A percentile compares a stretch with the other conserved stretches of the same genome.
Conservation (phyloP, 2,797 vertebrate genomes). For the Enteromius afrohamiltoni region DNA sequence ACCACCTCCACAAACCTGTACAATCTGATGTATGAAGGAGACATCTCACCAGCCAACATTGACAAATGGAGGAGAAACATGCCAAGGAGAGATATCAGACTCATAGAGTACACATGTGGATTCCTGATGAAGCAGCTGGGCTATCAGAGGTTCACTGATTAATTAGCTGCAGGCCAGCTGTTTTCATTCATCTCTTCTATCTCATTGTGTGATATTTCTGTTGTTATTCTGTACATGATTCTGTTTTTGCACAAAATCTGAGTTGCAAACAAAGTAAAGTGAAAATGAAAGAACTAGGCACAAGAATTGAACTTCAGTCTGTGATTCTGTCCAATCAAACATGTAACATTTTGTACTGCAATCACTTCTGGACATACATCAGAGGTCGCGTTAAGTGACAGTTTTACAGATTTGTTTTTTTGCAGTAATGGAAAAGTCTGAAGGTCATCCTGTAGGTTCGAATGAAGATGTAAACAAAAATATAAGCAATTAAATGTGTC, state of each 20-base stretch:
- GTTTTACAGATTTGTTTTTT: too few relatives aligned
- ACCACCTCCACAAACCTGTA: slow-evolving; percentile 94
- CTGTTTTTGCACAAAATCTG: slow-evolving; percentile 83
- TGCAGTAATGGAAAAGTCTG: too few relatives aligned
- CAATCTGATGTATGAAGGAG: slow-evolving; percentile 92
- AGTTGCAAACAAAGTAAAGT: slow-evolving; percentile 57
- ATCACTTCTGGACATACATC: slow-evolving; percentile 49
- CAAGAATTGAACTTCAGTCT: slow-evolving; percentile 32
- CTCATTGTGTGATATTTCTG: slow-evolving; percentile 55
- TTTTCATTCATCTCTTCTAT: slow-evolving; percentile 69
- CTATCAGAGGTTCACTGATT: slow-evolving; percentile 84
- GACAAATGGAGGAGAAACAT: slow-evolving; percentile 88
- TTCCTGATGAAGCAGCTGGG: slow-evolving; percentile 89
- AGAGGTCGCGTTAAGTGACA: too few relatives aligned
- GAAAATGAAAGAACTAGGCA: slow-evolving; percentile 37
- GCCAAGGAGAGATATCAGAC: slow-evolving; percentile 83
- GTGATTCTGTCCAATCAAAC: slow-evolving; percentile 59
- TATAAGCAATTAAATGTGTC: too few relatives aligned
- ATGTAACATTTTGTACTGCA: slow-evolving; percentile 71
- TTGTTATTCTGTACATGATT: not conserved
- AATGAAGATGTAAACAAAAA: too few relatives aligned
- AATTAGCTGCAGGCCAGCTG: slow-evolving; percentile 87
- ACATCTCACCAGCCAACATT: slow-evolving; percentile 88
- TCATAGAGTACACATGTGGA: slow-evolving; percentile 89
- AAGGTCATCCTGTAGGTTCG: too few relatives aligned